These are phyloP conservation scores for Camelus bactrianus DNA, from an alignment of 2,113 vertebrate species.

Conservation along the genomic window DNA sequence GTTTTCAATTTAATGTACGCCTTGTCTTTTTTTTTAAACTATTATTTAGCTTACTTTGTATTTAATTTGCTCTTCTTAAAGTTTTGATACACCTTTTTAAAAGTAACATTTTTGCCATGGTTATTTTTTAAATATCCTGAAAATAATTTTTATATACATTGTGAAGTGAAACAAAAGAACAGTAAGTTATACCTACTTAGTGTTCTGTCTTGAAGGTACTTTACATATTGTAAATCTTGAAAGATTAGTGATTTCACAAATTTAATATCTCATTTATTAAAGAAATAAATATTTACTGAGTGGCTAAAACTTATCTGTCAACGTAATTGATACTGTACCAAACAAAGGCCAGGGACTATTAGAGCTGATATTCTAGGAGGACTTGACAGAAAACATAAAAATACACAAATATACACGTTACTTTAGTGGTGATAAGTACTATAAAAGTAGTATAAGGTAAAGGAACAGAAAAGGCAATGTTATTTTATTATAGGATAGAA, in stretches of 20 bases:
- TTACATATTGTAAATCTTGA: not conserved
- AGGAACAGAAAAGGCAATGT: not conserved
- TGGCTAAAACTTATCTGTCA: not conserved
- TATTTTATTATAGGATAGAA: not conserved
- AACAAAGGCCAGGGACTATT: not conserved
- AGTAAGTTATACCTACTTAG: not conserved
- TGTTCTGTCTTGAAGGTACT: not conserved
- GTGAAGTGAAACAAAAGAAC: not conserved
- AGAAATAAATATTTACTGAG: not conserved
- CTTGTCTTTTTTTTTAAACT: not conserved
- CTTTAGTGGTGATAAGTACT: not conserved
- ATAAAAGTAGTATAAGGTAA: not conserved
- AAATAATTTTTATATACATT: not conserved
- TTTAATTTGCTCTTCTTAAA: not conserved
- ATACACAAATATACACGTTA: not conserved
- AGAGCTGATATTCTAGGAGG: not conserved
- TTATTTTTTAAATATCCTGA: not conserved
- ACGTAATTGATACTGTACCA: not conserved
- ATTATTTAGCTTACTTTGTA: not conserved
- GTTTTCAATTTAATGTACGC: not conserved
- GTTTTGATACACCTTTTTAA: not conserved
- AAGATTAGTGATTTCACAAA: not conserved
- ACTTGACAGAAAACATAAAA: not conserved
- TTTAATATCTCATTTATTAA: not conserved
- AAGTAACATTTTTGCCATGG: not conserved